Base-by-base conservation (phyloP, 53 echinoderm and acorn worm species). In the Arbacia lixula region DNA sequence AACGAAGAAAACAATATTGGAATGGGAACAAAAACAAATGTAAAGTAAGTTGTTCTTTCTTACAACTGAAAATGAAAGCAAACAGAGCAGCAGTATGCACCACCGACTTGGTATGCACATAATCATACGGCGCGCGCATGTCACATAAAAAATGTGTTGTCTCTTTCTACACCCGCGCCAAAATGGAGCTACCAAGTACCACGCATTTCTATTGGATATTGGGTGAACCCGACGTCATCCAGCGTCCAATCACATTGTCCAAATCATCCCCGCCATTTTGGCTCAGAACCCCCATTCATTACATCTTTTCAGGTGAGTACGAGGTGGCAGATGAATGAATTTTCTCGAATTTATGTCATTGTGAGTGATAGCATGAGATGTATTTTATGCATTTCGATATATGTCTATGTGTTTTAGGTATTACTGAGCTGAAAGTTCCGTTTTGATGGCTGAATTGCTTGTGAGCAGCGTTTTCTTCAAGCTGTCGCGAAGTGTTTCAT, bases 111-210 rank as follows among this genome's bases (percentile, higher is more conserved):
- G n/a, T n/a, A n/a, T n/a, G n/a, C n/a, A n/a, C n/a, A n/a, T n/a
- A n/a, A n/a, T n/a, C n/a, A n/a, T n/a, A n/a, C n/a, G n/a, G n/a
- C n/a, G n/a, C n/a, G n/a, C n/a, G n/a, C n/a, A n/a, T n/a, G n/a
- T n/a, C n/a, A n/a, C n/a, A n/a, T n/a, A n/a, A n/a, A n/a, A n/a
- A n/a, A n/a, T n/a, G n/a, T n/a, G n/a, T n/a, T n/a, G n/a, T n/a
- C n/a, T n/a, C n/a, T n/a, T n/a, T n/a, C n/a, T n/a, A n/a, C 36
- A 78, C 79, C 79, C 79, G 79, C 79, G 79, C 79, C 79, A 78
- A 78, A 78, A 60, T 78, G 40, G 8, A 34, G 36, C 41, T n/a
- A 38, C 57, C 60, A 58, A 78, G 39, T 60, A 39, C 41, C 61
- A 60, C 39, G 60, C 39, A 14, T 60, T 60, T 28, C 41, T 16